phyloP scores from a whole-genome alignment of 2,888 invertebrate species.

The Tridacna gigas region DNA sequence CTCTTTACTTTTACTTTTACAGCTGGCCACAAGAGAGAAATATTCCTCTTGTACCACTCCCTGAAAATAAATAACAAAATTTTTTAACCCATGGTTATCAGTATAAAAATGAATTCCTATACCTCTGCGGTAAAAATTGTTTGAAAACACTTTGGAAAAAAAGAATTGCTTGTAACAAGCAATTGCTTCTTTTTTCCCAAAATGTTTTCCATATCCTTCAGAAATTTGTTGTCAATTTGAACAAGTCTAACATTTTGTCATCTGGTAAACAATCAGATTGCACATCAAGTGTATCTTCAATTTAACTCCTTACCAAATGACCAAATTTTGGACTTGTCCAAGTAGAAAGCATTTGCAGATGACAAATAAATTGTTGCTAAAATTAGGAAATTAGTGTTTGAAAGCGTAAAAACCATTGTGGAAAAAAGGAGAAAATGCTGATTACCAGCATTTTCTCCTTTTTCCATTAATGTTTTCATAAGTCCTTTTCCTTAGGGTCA shows the following conservation, averaged over 20 bases:
- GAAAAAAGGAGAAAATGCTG: constrained; percentile 5
- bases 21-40: constrained; percentile 86
- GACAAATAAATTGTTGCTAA: no score
- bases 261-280: no score
- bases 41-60: constrained; percentile 93
- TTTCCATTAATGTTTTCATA: background rate
- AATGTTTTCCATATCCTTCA: background rate
- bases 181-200: background rate
- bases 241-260: no score
- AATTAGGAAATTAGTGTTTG: no score
- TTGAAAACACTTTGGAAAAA: background rate
- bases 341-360: no score
- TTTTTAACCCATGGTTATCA: background rate
- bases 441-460: background rate
- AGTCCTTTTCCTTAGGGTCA: background rate
- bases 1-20: constrained; percentile 68
- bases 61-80: constrained; percentile 79
- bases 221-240: no score
- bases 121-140: background rate
- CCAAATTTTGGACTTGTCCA: no score
- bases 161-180: background rate
- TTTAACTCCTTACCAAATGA: no score
- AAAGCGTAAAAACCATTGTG: background rate
- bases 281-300: no score
- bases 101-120: background rate